phyloP scores from a whole-genome alignment of 2,888 invertebrate genomes.

The Tipula lateralis region DNA sequence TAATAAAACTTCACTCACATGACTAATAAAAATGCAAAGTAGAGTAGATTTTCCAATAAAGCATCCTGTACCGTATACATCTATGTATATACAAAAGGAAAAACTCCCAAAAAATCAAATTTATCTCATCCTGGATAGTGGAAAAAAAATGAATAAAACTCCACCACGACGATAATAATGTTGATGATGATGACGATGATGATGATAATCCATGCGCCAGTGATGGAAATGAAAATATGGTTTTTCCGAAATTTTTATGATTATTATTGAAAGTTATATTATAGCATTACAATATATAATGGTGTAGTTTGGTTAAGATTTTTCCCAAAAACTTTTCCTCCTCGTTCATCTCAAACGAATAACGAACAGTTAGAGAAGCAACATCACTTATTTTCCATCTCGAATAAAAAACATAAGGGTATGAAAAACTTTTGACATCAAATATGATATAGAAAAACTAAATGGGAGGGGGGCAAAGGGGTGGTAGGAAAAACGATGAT shows the following conservation, averaged over 20 bases:
- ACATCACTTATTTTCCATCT: not conserved
- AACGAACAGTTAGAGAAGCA: not conserved
- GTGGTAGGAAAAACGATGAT: not conserved
- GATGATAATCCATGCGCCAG: constrained; percentile 7
- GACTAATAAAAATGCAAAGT: not conserved
- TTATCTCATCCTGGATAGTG: not conserved
- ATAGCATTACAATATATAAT: constrained; percentile 1
- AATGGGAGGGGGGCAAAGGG: not conserved
- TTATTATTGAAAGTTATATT: constrained; percentile 24
- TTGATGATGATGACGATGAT: not conserved
- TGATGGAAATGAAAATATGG: constrained; percentile 7
- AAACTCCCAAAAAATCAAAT: not conserved
- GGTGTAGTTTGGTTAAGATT: constrained; percentile 24
- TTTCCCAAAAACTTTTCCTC: not conserved
- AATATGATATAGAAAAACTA: not conserved
- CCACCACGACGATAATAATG: not conserved
- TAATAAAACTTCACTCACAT: not conserved
- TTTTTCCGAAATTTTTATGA: not conserved
- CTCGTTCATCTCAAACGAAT: not conserved
- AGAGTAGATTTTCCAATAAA: not conserved
- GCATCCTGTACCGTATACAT: not conserved
- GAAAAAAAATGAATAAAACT: not conserved
- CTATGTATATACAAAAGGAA: not conserved
- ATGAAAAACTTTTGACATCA: not conserved
- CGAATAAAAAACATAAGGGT: not conserved